Evolutionary conservation across 2,113 vertebrate genomes (phyloP), one percentile per base, ranked within the genome.

Genomic region (Epinephelus cyanopodus): DNA sequence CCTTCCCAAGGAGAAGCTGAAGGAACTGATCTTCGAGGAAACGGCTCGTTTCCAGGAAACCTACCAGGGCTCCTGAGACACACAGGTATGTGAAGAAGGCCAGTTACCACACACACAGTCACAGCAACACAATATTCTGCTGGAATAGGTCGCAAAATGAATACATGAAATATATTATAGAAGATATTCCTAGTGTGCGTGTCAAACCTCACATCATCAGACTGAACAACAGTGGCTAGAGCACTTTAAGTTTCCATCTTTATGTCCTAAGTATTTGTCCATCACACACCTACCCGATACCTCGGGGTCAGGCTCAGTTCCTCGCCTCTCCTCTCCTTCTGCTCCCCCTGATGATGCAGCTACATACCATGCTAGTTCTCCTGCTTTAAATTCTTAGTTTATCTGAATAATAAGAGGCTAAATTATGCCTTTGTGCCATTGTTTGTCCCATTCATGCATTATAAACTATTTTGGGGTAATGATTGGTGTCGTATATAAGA

Each of bases 11-110:
- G 97, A 97, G 87, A 95, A 91, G 88, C 96, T 98, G 93, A 98
- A 98, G 94, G 96, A 97, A 76, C 95, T 98, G 81, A 98, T 98
- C 92, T 98, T 90, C 64, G 95, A 97, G 75, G 97, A 97, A 91
- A 98, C 97, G 0, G 96, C 95, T 68, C 96, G 95, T 85, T 98
- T 97, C 94, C 96, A 97, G 94, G 95, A 94, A 25, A 96, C 73
- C 89, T 92, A 82, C 90, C 95, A 94, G 93, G 95, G 93, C 62
- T 93, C 94, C 82, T 95, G 95, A 96, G 92, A 83, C 48, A n/a
- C 54, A 29, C 68, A 85, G 91, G 93, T 94, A 89, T 18, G 45
- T 70, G 62, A 21, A 52, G 13, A 50, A 23, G 53, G 1, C 23
- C 13, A 1, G 13, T n/a, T 4, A 9, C 5, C 19, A 42, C 37